These are phyloP conservation scores for Patella ulyssiponensis DNA, from an alignment of 2,888 invertebrate species.

Conservation along the genomic window DNA sequence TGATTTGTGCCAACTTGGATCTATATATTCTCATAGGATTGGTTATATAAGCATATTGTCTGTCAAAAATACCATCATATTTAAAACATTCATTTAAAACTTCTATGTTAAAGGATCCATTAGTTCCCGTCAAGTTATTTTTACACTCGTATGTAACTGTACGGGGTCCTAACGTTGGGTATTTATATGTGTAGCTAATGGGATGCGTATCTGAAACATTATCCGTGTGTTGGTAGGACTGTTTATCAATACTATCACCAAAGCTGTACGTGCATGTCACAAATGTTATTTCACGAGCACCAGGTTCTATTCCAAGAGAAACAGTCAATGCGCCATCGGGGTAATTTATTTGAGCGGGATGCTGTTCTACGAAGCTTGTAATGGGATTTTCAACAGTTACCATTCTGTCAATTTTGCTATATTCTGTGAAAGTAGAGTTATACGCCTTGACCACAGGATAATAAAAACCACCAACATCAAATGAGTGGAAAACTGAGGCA, in stretches of 20 bases:
- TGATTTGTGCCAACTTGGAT: slow-evolving; percentile 6
- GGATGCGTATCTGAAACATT: slow-evolving; percentile 1
- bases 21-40: slow-evolving; percentile 19
- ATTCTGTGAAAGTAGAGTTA: not conserved
- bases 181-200: not conserved
- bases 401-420: not conserved
- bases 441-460: not conserved
- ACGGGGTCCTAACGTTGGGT: slow-evolving; percentile 17
- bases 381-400: not conserved
- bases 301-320: not conserved
- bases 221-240: not conserved
- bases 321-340: not conserved
- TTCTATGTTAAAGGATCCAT: not conserved
- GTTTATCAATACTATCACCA: slow-evolving; percentile 19
- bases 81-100: slow-evolving; percentile 18
- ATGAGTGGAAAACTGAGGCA: not conserved
- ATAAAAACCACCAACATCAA: not conserved
- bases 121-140: slow-evolving; percentile 4
- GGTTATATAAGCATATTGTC: slow-evolving; percentile 11
- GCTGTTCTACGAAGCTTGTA: not conserved
- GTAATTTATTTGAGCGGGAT: not conserved
- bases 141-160: slow-evolving; percentile 15
- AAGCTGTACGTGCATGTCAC: slow-evolving; percentile 13
- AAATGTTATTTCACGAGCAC: not conserved
- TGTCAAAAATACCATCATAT: slow-evolving; percentile 21